Evolutionary conservation across 2,797 vertebrate genomes (phyloP).

Genomic region (Apogon hyalosoma): DNA sequence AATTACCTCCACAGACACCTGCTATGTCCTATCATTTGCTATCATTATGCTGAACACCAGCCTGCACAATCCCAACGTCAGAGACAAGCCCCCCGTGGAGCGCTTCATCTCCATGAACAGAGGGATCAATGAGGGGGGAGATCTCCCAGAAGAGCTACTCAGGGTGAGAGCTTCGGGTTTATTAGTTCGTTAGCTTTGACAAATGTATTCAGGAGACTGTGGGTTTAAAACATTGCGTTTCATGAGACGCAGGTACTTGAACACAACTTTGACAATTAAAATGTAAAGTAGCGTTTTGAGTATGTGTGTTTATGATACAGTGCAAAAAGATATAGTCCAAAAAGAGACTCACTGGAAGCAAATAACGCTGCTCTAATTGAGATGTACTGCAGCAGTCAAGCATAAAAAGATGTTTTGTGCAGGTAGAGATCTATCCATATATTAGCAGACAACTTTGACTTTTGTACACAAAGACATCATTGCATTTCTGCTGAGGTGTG

Average conservation of each 20-base stretch:
- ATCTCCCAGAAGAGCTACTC: slow-evolving; percentile 94
- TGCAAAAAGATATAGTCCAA: neutral
- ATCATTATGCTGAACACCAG: slow-evolving; percentile 99
- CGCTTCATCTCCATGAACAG: slow-evolving; percentile 96
- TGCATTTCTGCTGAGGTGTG: no score
- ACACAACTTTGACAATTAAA: neutral
- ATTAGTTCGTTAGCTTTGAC: slow-evolving; percentile 42
- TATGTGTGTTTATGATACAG: neutral
- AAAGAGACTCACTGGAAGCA: neutral
- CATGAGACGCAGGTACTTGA: neutral
- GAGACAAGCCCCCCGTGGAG: slow-evolving; percentile 93
- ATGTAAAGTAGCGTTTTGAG: neutral
- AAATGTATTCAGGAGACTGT: neutral
- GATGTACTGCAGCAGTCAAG: slow-evolving; percentile 30
- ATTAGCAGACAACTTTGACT: no score
- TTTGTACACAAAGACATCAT: no score
- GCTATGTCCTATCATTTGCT: slow-evolving; percentile 96
- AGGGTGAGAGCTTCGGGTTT: slow-evolving; percentile 83
- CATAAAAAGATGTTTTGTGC: slow-evolving; percentile 25
- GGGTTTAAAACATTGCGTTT: neutral
- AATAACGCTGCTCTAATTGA: slow-evolving; percentile 37
- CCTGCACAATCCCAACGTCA: slow-evolving; percentile 94
- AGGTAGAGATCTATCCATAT: slow-evolving; percentile 13
- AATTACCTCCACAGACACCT: slow-evolving; percentile 88
- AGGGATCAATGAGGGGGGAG: slow-evolving; percentile 95